Evolutionary conservation across 1,140 invertebrate species (phyloP).

Genomic region (Pseudomyrmex gracilis): DNA sequence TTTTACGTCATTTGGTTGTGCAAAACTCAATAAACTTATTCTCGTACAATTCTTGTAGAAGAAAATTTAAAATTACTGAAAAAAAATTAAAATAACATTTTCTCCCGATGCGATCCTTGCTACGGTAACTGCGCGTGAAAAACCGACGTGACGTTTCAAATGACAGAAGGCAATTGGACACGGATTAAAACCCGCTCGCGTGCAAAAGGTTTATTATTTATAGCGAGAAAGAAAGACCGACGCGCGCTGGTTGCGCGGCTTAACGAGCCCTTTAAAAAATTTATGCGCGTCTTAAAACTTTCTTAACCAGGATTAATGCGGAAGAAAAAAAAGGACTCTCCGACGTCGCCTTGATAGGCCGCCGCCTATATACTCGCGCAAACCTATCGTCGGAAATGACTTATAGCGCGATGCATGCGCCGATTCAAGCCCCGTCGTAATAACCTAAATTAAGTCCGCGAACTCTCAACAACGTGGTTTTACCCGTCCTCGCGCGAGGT

Average conservation of each 20-base stretch:
- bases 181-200: not conserved
- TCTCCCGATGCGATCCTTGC: no score
- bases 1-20: conserved; percentile 10
- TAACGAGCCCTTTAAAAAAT: conserved; percentile 58
- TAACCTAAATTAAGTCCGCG: conserved; percentile 73
- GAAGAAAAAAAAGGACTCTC: conserved; percentile 34
- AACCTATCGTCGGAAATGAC: conserved; percentile 70
- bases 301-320: conserved; percentile 66
- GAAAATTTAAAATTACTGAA: no score
- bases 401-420: conserved; percentile 65
- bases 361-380: conserved; percentile 47
- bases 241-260: conserved; percentile 2
- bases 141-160: not conserved
- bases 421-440: conserved; percentile 63
- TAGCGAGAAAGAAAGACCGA: not conserved
- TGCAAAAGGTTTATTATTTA: conserved; percentile 46
- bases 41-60: no score
- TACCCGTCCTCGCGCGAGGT: not conserved
- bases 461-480: not conserved
- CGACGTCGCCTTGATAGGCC: conserved; percentile 47
- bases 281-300: conserved; percentile 64
- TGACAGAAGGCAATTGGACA: not conserved
- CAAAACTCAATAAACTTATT: not conserved
- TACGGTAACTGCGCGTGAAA: not conserved
- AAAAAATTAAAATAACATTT: no score